These are phyloP conservation scores for Mongoloraphidia duomilia DNA, from an alignment of 2,888 invertebrate genomes.

Conservation along the genomic window DNA sequence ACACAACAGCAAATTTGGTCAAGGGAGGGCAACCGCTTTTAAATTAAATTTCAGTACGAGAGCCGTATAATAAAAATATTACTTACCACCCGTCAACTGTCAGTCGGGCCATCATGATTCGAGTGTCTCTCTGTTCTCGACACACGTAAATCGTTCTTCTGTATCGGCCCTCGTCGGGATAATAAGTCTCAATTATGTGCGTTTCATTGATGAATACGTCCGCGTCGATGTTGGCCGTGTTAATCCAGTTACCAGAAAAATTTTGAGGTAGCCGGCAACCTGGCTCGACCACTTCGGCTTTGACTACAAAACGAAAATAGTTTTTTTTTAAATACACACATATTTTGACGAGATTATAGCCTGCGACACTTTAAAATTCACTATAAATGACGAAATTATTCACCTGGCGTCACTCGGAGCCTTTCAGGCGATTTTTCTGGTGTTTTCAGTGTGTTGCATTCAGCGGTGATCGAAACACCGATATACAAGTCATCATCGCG, in stretches of 20 bases:
- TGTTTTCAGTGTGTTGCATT: conserved; percentile 84
- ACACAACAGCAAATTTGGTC: neutral
- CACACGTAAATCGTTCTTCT: conserved; percentile 87
- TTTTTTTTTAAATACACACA: no score
- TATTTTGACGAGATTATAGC: no score
- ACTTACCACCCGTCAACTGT: conserved; percentile 85
- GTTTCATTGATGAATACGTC: conserved; percentile 89
- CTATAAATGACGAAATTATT: conserved; percentile 16
- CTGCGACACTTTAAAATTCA: no score
- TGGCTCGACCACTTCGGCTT: conserved; percentile 79
- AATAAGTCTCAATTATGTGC: conserved; percentile 90
- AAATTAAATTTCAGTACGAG: neutral
- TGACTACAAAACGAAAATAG: conserved; percentile 27
- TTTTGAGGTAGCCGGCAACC: conserved; percentile 88
- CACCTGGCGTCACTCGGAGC: conserved; percentile 69
- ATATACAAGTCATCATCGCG: conserved; percentile 85
- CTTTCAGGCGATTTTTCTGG: conserved; percentile 88
- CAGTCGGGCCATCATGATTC: conserved; percentile 91
- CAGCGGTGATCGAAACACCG: conserved; percentile 85
- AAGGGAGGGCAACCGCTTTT: neutral
- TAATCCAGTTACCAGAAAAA: conserved; percentile 90
- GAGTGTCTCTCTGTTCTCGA: conserved; percentile 76
- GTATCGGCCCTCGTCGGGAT: conserved; percentile 81
- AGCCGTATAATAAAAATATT: conserved; percentile 16
- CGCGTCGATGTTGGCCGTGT: conserved; percentile 93